phyloP scores from a whole-genome alignment of 2,113 vertebrate genomes.

The Morone chrysops region DNA sequence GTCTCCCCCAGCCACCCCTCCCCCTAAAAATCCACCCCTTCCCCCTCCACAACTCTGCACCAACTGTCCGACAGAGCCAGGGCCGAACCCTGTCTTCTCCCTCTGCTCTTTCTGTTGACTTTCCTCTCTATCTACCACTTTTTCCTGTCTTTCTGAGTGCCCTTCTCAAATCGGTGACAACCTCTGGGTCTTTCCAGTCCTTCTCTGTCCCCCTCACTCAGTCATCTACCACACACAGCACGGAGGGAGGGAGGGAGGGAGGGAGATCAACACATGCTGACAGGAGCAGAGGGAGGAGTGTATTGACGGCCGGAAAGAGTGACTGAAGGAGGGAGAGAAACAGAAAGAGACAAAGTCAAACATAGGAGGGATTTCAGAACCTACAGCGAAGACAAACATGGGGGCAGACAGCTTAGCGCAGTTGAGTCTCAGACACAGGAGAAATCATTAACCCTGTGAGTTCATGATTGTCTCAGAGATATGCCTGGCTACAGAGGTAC shows the following conservation, averaged over 20 bases:
- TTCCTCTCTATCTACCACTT: slow-evolving; percentile 2
- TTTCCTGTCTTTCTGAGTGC: slow-evolving; percentile 15
- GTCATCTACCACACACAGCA: slow-evolving; percentile 49
- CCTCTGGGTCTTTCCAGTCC: slow-evolving; percentile 14
- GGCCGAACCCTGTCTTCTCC: slow-evolving; percentile 35
- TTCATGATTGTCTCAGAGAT: slow-evolving; percentile 63
- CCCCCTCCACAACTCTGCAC: slow-evolving; percentile 60
- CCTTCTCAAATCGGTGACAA: slow-evolving; percentile 43
- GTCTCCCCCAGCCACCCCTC: slow-evolving; percentile 69
- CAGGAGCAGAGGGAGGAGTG: slow-evolving; percentile 64
- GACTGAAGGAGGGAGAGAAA: slow-evolving; percentile 67
- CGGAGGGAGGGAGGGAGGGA: slow-evolving; percentile 24
- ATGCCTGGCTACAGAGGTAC: slow-evolving; percentile 18
- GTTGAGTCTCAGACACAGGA: slow-evolving; percentile 59
- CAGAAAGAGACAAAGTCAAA: slow-evolving; percentile 67
- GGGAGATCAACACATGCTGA: slow-evolving; percentile 70
- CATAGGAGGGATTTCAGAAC: slow-evolving; percentile 73
- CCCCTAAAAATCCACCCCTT: slow-evolving; percentile 68
- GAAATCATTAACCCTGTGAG: slow-evolving; percentile 74
- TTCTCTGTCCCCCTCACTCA: slow-evolving; percentile 42
- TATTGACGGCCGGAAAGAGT: slow-evolving; percentile 72
- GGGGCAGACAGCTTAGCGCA: slow-evolving; percentile 57
- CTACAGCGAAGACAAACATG: slow-evolving; percentile 69
- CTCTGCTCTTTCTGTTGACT: slow-evolving; percentile 3
- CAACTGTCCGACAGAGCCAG: slow-evolving; percentile 62